phyloP scores from a whole-genome alignment of 2,888 invertebrate species.

The Urechis unicinctus region DNA sequence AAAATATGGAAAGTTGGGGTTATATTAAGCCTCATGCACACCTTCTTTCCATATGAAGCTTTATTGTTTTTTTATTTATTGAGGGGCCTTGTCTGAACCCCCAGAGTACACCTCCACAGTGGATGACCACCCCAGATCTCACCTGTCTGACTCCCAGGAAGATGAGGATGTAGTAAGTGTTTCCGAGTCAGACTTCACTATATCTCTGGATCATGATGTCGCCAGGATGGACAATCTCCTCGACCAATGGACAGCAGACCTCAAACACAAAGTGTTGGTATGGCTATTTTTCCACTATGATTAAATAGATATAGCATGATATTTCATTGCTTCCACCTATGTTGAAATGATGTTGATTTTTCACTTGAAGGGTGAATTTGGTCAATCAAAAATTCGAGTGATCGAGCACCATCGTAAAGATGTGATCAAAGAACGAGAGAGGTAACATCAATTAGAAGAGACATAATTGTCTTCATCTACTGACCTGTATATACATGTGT shows the following conservation, averaged over 20 bases:
- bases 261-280: conserved; percentile 45
- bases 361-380: conserved; percentile 36
- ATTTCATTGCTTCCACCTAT: not conserved
- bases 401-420: conserved; percentile 32
- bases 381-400: conserved; percentile 36
- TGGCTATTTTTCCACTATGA: conserved; percentile 1
- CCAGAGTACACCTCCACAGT: too few species aligned
- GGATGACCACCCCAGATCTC: too few species aligned
- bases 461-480: not conserved
- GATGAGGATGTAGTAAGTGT: not conserved
- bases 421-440: conserved; percentile 32
- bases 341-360: too few species aligned
- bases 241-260: conserved; percentile 41
- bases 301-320: not conserved
- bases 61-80: too few species aligned
- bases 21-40: too few species aligned
- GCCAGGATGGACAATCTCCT: conserved; percentile 36
- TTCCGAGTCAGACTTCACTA: not conserved
- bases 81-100: too few species aligned
- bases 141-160: too few species aligned
- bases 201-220: conserved; percentile 34
- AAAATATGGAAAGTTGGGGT: too few species aligned
- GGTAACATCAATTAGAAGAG: too few species aligned
- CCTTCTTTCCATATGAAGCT: too few species aligned
- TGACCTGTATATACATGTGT: not conserved